Evolutionary conservation across 2,888 invertebrate genomes (phyloP).

Genomic region (Drosophila dives): DNA sequence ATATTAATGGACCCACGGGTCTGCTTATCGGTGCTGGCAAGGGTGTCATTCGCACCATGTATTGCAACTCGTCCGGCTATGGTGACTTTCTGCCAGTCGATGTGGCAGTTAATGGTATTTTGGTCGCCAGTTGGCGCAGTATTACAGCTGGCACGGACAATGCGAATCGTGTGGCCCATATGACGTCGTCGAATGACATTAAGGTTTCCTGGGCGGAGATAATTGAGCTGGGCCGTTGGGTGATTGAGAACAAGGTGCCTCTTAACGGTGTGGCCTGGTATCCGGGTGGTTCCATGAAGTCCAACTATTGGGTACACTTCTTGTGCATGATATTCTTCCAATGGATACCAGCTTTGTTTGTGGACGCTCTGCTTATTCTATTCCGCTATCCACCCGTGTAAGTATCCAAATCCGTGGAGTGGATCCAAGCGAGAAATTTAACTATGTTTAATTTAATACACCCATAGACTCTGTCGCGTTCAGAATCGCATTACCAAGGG

Average conservation of each 20-base stretch:
- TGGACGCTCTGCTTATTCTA: constrained; percentile 91
- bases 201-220: constrained; percentile 95
- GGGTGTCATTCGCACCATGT: constrained; percentile 95
- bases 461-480: constrained; percentile 90
- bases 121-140: constrained; percentile 81
- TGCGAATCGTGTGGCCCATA: constrained; percentile 87
- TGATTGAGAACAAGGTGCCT: constrained; percentile 91
- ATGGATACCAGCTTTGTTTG: constrained; percentile 94
- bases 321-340: constrained; percentile 95
- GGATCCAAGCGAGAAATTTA: neutral
- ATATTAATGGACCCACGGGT: constrained; percentile 96
- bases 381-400: constrained; percentile 95
- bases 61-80: constrained; percentile 91
- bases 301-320: constrained; percentile 90
- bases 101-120: constrained; percentile 90
- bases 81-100: constrained; percentile 94
- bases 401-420: constrained; percentile 82
- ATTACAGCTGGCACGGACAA: constrained; percentile 68
- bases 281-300: constrained; percentile 95
- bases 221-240: constrained; percentile 91
- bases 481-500: constrained; percentile 94
- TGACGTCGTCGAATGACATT: constrained; percentile 92
- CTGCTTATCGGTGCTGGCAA: constrained; percentile 92
- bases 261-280: constrained; percentile 95
- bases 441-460: neutral